Evolutionary conservation across 2,113 vertebrate genomes (phyloP).

Genomic region (Tragelaphus buxtoni): DNA sequence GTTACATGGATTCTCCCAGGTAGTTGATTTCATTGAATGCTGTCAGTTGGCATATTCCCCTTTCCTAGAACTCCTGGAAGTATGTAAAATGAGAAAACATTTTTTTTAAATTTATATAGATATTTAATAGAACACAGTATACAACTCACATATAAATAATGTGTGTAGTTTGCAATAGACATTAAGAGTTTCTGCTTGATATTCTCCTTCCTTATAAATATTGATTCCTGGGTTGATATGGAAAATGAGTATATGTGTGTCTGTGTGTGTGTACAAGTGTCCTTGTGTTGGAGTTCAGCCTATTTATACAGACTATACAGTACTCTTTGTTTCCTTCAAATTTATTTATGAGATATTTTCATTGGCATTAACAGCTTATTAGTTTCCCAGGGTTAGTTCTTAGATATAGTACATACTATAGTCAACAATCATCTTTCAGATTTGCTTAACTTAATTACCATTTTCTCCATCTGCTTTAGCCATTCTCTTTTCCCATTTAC

Average conservation of each 20-base stretch:
- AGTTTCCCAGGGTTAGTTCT: background rate
- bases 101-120: background rate
- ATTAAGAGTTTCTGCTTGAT: background rate
- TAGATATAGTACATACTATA: background rate
- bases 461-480: background rate
- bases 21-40: conserved; percentile 13
- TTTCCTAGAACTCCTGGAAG: background rate
- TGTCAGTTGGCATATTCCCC: background rate
- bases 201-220: background rate
- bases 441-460: background rate
- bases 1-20: background rate
- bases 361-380: background rate
- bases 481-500: background rate
- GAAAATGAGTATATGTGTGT: background rate
- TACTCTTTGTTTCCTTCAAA: background rate
- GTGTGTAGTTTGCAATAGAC: background rate
- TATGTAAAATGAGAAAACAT: background rate
- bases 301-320: background rate
- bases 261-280: background rate
- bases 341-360: background rate
- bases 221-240: background rate
- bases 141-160: background rate
- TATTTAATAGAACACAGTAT: background rate
- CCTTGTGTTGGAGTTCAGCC: background rate
- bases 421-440: background rate